Conservation (phyloP, 2,113 vertebrate genomes). For the Phycodurus eques region DNA sequence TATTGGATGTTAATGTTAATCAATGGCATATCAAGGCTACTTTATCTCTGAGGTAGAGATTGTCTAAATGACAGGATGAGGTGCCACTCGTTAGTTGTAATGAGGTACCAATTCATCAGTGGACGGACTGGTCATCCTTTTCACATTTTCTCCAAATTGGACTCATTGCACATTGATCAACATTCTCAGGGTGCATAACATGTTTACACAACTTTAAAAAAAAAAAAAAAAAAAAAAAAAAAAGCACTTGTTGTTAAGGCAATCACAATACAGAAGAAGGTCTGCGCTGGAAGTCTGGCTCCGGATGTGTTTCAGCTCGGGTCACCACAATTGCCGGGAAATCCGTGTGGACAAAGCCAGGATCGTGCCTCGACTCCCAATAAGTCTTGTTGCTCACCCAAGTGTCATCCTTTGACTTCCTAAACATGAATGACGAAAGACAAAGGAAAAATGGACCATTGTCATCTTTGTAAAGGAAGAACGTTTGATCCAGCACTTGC, state of each 20-base stretch:
- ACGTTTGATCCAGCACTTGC: not conserved
- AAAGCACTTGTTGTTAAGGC: conserved; percentile 74
- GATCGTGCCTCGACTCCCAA: conserved; percentile 87
- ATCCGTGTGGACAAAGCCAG: conserved; percentile 84
- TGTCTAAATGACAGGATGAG: conserved; percentile 55
- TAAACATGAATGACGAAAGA: conserved; percentile 44
- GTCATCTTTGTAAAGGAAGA: not conserved
- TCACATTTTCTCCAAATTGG: conserved; percentile 44
- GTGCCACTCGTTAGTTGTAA: conserved; percentile 33
- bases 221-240: conserved; percentile 35
- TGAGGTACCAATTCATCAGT: not conserved
- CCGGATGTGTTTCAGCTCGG: conserved; percentile 25
- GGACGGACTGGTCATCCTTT: conserved; percentile 11
- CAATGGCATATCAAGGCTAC: conserved; percentile 48
- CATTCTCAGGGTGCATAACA: conserved; percentile 64
- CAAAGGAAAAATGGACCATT: not conserved
- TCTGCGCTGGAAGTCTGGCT: conserved; percentile 13
- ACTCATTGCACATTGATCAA: conserved; percentile 45
- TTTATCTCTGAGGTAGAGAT: conserved; percentile 74
- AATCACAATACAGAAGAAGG: conserved; percentile 47
- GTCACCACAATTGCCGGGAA: conserved; percentile 88
- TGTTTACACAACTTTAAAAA: conserved; percentile 41
- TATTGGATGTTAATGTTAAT: conserved; percentile 41
- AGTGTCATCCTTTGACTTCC: conserved; percentile 84
- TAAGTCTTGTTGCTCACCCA: conserved; percentile 95